These are phyloP conservation scores for Drosophila bocki DNA, from an alignment of 1,140 invertebrate species.

Conservation along the genomic window DNA sequence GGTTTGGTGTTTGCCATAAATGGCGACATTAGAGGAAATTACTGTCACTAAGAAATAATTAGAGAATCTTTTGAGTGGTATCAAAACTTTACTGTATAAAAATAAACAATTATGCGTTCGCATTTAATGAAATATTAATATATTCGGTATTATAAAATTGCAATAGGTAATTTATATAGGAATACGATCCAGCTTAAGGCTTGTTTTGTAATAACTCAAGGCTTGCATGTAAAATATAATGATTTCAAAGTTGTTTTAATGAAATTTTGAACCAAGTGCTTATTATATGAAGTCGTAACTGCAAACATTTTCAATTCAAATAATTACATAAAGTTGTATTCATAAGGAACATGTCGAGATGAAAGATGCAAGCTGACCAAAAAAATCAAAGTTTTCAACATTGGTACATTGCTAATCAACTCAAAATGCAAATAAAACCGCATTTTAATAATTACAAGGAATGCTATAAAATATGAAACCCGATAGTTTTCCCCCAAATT, in stretches of 20 bases:
- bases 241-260: too few relatives aligned
- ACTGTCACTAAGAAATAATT: background rate
- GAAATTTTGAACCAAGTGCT: too few relatives aligned
- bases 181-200: background rate
- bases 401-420: background rate
- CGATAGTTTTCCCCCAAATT: background rate
- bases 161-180: background rate
- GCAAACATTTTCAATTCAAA: background rate
- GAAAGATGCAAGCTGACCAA: background rate
- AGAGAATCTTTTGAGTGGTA: background rate
- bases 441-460: background rate
- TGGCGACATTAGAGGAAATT: constrained; percentile 8
- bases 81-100: background rate
- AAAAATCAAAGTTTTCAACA: background rate
- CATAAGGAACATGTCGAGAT: background rate
- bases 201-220: background rate
- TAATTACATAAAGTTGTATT: too few relatives aligned
- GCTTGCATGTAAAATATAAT: background rate
- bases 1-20: background rate
- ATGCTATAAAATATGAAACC: background rate
- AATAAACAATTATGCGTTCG: background rate
- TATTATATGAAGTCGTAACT: background rate
- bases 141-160: too few relatives aligned
- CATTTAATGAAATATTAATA: too few relatives aligned
- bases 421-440: background rate